phyloP scores from a whole-genome alignment of 2,888 invertebrate species.

The Drosophila antonietae region DNA sequence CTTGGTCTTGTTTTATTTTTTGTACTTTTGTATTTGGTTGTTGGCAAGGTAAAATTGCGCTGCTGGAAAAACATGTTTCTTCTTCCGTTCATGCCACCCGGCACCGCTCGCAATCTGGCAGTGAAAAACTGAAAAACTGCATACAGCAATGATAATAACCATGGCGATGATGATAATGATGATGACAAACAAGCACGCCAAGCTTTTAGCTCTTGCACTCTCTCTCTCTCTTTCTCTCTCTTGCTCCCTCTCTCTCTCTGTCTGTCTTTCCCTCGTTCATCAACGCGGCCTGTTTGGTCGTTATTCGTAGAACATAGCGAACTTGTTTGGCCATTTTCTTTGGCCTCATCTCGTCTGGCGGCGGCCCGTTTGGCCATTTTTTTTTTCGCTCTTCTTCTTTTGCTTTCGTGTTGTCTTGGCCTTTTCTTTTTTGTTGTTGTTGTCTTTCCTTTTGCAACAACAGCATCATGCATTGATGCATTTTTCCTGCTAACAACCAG shows the following conservation, averaged over 20 bases:
- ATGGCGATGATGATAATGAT: constrained; percentile 26
- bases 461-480: constrained; percentile 72
- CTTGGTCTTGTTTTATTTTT: constrained; percentile 39
- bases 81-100: constrained; percentile 15
- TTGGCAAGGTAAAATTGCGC: constrained; percentile 64
- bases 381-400: constrained; percentile 29
- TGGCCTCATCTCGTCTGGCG: constrained; percentile 41
- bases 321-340: constrained; percentile 69
- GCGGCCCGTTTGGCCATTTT: constrained; percentile 73
- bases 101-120: constrained; percentile 50
- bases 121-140: constrained; percentile 51
- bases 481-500: constrained; percentile 77
- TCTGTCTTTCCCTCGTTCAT: background rate
- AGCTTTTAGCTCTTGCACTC: constrained; percentile 47
- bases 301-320: constrained; percentile 59
- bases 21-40: constrained; percentile 48
- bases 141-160: constrained; percentile 29
- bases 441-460: constrained; percentile 18
- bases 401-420: constrained; percentile 60
- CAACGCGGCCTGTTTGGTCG: constrained; percentile 34
- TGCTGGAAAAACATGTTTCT: constrained; percentile 70
- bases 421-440: constrained; percentile 49
- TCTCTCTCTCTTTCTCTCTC: background rate
- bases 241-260: background rate
- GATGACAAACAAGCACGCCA: constrained; percentile 74